Evolutionary conservation across 2,113 vertebrate species (phyloP).

Genomic region (Spheniscus mendiculus): DNA sequence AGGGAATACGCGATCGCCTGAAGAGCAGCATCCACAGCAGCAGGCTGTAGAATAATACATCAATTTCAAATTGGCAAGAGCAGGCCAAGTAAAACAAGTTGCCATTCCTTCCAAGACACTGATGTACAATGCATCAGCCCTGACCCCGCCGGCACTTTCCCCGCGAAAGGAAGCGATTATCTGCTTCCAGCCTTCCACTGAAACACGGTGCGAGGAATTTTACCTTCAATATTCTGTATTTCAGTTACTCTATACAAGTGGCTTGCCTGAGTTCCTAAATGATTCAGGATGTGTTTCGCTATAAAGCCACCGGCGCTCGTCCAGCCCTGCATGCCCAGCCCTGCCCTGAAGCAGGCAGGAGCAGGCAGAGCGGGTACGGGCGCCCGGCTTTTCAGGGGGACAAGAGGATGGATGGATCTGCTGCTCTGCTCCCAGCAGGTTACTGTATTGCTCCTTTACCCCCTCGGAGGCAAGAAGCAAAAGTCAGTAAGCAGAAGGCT

Average conservation of each 20-base stretch:
- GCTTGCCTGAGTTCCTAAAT: background rate
- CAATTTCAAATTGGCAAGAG: background rate
- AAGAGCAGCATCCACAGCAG: background rate
- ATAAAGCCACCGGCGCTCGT: background rate
- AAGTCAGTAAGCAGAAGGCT: background rate
- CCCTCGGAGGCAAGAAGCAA: too few species aligned
- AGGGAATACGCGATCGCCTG: background rate
- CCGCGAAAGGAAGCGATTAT: background rate
- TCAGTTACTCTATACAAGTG: background rate
- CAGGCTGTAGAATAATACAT: background rate
- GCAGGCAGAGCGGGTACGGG: background rate
- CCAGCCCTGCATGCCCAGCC: background rate
- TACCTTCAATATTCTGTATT: background rate
- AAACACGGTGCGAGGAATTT: background rate
- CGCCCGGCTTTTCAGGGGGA: fast-evolving
- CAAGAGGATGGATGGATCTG: background rate
- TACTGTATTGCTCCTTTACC: background rate
- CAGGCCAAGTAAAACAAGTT: background rate
- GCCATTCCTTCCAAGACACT: background rate
- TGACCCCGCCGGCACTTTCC: background rate
- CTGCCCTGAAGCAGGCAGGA: background rate
- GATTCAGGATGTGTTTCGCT: too few species aligned
- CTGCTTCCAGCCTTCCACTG: background rate
- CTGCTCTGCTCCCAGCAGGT: background rate
- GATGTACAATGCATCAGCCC: background rate